These are phyloP conservation scores for Drosophila meridionalis DNA, from an alignment of 2,888 invertebrate genomes.

Conservation along the genomic window DNA sequence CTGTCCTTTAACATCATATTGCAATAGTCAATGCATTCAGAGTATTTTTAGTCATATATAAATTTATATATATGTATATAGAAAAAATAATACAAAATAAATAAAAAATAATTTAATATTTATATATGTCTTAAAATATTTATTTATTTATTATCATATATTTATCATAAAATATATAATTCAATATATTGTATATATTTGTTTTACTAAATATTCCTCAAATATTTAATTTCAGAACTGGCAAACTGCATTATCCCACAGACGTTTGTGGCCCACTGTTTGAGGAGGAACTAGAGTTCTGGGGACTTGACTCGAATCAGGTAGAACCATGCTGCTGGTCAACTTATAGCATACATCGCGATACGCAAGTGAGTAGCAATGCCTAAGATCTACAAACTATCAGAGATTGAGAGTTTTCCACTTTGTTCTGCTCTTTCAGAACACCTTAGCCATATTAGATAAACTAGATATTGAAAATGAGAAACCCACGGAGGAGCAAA, in stretches of 20 bases:
- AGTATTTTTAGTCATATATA: too few species aligned
- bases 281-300: slow-evolving; percentile 98
- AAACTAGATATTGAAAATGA: slow-evolving; percentile 97
- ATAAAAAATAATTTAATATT: not conserved
- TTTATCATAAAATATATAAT: not conserved
- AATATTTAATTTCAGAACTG: slow-evolving; percentile 88
- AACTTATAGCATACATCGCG: slow-evolving; percentile 95
- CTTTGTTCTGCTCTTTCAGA: slow-evolving; percentile 86
- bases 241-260: slow-evolving; percentile 97
- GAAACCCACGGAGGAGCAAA: slow-evolving; percentile 95
- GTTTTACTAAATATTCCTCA: not conserved
- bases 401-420: not conserved
- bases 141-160: not conserved
- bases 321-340: slow-evolving; percentile 99
- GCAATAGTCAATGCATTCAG: too few species aligned
- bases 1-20: too few species aligned
- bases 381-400: too few species aligned
- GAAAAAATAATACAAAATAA: not conserved
- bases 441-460: slow-evolving; percentile 97
- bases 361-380: slow-evolving; percentile 88
- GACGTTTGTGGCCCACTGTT: slow-evolving; percentile 98
- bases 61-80: too few species aligned
- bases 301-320: slow-evolving; percentile 98
- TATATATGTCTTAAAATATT: not conserved
- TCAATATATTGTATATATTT: not conserved